Base-by-base conservation (phyloP, 1,140 invertebrate genomes). In the Myzus persicae region DNA sequence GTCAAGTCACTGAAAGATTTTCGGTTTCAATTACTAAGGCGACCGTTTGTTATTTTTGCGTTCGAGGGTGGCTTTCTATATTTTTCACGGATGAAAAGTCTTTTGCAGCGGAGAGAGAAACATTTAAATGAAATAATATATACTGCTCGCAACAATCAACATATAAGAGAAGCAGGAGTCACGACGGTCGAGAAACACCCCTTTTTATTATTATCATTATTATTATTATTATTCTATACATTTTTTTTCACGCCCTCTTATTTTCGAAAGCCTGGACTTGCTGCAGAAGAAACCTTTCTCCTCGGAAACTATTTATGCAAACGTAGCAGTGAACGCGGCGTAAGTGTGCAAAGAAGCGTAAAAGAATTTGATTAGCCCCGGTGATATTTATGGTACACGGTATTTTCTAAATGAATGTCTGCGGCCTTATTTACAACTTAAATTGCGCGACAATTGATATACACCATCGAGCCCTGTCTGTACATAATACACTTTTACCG, bases 61-160 rank as follows among this genome's bases (percentile, higher is more conserved):
- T 42, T 24, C n/a, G 59, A 59, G 89, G 89, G 89, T 36, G 54
- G 26, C 44, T 48, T 82, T 93, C 46, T 93, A 31, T 42, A 38
- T 51, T 93, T 92, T 93, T 51, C 46, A 85, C 91, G 91, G 46
- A 18, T 42, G 81, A 31, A 84, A 84, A 54, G 91, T 93, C 42
- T 81, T 82, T 82, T 40, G 14, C 46, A 18, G 14, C n/a, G 46
- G 22, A 90, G 48, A 90, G 88, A 59, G 48, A 40, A 59, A 59
- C 89, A 54, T 93, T 85, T 85, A 93, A 93, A 93, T 84, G 81
- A 93, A 93, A 85, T 93, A 93, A 93, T 93, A 93, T 93, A 93
- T 93, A 85, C 91, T 40, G 14, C 26, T 90, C 51, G 38, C 26
- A n/a, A 67, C 89, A 90, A 90, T 90, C 89, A 90, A 90, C 89